phyloP scores from a whole-genome alignment of 2,888 invertebrate genomes.

The Galerucella nymphaeae region DNA sequence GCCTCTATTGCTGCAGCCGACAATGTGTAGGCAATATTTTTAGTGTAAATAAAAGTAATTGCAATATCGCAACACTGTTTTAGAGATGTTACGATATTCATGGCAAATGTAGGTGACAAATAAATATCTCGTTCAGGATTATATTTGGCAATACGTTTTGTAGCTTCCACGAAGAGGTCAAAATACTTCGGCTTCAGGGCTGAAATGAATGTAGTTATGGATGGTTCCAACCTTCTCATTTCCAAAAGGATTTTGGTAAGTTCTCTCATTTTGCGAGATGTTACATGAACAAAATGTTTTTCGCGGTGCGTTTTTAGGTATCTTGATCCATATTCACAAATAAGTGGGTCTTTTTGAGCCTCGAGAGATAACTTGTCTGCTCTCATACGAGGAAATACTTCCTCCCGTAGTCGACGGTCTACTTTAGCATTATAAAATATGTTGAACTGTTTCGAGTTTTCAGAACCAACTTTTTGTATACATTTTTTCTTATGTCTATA shows the following conservation, averaged over 20 bases:
- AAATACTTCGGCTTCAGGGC: conserved; percentile 17
- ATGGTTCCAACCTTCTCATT: conserved; percentile 29
- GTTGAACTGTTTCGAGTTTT: neutral
- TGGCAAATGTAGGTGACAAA: conserved; percentile 17
- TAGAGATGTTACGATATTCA: conserved; percentile 32
- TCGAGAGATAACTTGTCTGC: conserved; percentile 34
- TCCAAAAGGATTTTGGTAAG: conserved; percentile 39
- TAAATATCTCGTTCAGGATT: neutral
- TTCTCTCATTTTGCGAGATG: conserved; percentile 21
- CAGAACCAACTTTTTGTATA: conserved; percentile 5
- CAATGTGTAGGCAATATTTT: conserved; percentile 2
- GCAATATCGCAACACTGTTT: conserved; percentile 28
- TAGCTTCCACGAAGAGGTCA: conserved; percentile 7
- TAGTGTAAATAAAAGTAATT: neutral
- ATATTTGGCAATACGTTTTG: conserved; percentile 14
- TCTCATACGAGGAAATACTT: conserved; percentile 40
- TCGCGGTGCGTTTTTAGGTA: conserved; percentile 44
- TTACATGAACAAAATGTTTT: conserved; percentile 32
- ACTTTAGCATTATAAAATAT: conserved; percentile 27
- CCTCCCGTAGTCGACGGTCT: conserved; percentile 5
- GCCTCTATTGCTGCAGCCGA: conserved; percentile 37
- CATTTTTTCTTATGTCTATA: conserved; percentile 36
- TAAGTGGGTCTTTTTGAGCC: conserved; percentile 27
- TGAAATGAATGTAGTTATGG: conserved; percentile 25
- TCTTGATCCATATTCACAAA: conserved; percentile 40